Evolutionary conservation across 1,140 invertebrate genomes (phyloP), one percentile per base, ranked within the genome.

Genomic region (Archegozetes longisetosus): DNA sequence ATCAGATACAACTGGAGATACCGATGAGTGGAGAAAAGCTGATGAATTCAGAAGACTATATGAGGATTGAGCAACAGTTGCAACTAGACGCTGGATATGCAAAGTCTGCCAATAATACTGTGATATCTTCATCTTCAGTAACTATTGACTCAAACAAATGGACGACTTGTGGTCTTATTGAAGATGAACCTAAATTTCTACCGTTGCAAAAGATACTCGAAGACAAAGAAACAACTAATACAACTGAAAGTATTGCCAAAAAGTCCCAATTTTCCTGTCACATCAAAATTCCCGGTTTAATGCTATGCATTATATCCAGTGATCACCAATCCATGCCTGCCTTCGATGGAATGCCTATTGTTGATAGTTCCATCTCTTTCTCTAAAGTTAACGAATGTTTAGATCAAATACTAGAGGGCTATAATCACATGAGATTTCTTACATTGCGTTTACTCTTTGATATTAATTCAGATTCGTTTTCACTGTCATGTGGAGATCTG

Each of bases 261-360:
- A 12, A 17, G 46, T 2, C 22, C 22, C 9, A 29, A 9, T 32
- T 40, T 29, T 24, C 22, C 12, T 62, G 52, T 57, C 17, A 60
- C 14, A 26, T 64, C 17, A 64, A 62, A 55, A 12, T 64, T n/a
- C 62, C 62, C 12, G 62, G 62, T 14, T 28, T 64, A 9, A 22
- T 27, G 6, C 12, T 64, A 9, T 64, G 62, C 51, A 23, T 64
- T 14, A n/a, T 64, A 13, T 20, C 25, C 20, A 22, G 12, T 9
- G 32, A 60, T n/a, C 20, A 28, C 26, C 29, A 59, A 13, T 22
- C 48, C 3, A n/a, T 47, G 23, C 28, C 52, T 26, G 0, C n/a
- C 9, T 53, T 53, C 20, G 6, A 53, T 24, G 47, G 48, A 23
- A 32, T 47, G 20, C 61, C 60, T 27, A 52, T 25, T 2, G 25